Evolutionary conservation across 2,888 invertebrate species (phyloP).

Genomic region (Fragum sueziense): DNA sequence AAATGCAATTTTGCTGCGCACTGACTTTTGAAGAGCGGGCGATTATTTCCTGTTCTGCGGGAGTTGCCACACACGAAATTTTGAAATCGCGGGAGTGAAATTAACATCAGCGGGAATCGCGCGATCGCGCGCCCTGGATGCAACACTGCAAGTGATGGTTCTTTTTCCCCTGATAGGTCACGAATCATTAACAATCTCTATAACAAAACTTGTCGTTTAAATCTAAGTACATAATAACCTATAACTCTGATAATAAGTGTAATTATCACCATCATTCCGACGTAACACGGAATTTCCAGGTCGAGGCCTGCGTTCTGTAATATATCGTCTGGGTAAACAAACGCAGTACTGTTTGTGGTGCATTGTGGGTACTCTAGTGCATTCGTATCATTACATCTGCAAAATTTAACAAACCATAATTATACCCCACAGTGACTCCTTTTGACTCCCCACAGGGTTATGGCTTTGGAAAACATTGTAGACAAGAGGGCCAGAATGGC

Average conservation of each 20-base stretch:
- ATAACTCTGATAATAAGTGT: constrained; percentile 35
- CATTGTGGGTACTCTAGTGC: constrained; percentile 51
- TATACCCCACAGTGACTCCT: no score
- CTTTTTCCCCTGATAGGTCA: neutral
- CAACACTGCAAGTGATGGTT: neutral
- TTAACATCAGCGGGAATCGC: no score
- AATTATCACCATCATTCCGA: constrained; percentile 44
- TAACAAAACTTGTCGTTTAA: constrained; percentile 19
- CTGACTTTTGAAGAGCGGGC: no score
- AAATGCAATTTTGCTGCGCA: no score
- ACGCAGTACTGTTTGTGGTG: constrained; percentile 42
- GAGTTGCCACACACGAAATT: neutral
- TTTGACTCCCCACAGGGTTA: no score
- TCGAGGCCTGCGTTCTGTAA: constrained; percentile 52
- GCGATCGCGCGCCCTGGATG: no score
- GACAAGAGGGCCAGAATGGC: no score
- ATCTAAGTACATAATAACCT: constrained; percentile 31
- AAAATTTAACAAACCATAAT: no score
- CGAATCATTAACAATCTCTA: neutral
- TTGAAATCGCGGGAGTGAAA: no score
- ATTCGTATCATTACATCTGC: constrained; percentile 61
- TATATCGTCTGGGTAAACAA: constrained; percentile 54
- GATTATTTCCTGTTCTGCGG: no score
- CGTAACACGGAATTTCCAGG: constrained; percentile 55
- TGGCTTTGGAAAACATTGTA: no score